Evolutionary conservation across 2,113 vertebrate species (phyloP), one percentile per base, ranked within the genome.

Genomic region (Dendropsophus ebraccatus): DNA sequence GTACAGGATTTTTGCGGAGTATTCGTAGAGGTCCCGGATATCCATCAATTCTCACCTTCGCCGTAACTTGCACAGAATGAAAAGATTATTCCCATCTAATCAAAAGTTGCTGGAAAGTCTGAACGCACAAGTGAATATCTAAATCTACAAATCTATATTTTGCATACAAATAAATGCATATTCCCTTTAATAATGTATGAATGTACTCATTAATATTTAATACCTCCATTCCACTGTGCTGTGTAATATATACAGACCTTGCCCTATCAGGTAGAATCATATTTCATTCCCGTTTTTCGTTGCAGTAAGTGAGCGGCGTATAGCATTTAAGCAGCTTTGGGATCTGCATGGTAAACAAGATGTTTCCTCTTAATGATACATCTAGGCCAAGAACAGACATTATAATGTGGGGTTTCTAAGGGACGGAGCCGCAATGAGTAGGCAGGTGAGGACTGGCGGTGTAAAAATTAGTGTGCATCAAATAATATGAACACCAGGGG

Each of bases 171-270:
- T 87, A 81, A 87, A 79, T 81, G 78, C 50, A 87, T 81, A 87
- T 87, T 73, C 54, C 74, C 49, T 81, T 87, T 74, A 87, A 87
- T 87, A 81, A 87, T 87, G 78, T 81, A 87, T 87, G 85, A 87
- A 87, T 87, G 85, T 87, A 62, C 85, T 87, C 78, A 87, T 87
- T 87, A 87, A 87, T 87, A 87, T 81, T 87, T 87, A 87, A 87
- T 49, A 21, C 32, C 50, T 81, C 77, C 50, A 81, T 81, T 87
- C 81, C 77, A 81, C 32, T 74, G 85, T 62, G 50, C 77, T 74
- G 77, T 74, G 50, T 81, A 87, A 87, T 87, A 81, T 81, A 87
- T 87, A 87, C 77, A 87, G 58, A 87, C 77, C 85, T 81, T 87
- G 85, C 85, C 78, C 85, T 87, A 87, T 74, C 85, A 87, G 85